phyloP scores from a whole-genome alignment of 2,797 vertebrate genomes.

The Leptoclinus maculatus region DNA sequence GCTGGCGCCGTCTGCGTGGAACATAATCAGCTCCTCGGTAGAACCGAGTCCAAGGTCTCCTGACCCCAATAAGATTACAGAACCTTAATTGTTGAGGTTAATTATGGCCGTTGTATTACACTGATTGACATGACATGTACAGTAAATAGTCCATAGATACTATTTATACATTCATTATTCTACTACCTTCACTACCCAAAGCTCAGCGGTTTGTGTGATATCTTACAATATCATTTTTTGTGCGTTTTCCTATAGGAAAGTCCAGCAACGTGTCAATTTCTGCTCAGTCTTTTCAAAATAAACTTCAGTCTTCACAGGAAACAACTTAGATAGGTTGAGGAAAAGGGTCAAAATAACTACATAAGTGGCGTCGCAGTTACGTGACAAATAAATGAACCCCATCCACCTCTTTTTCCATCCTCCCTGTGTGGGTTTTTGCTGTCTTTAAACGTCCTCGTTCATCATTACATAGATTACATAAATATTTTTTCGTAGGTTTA shows the following conservation, averaged over 20 bases:
- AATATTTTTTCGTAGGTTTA: too few relatives aligned
- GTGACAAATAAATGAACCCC: too few relatives aligned
- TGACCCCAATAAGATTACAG: constrained; percentile 21
- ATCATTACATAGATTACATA: too few relatives aligned
- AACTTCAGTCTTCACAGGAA: not conserved
- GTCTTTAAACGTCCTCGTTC: not conserved
- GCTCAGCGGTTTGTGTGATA: too few relatives aligned
- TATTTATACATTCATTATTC: too few relatives aligned
- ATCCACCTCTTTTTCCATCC: too few relatives aligned
- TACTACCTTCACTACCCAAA: too few relatives aligned
- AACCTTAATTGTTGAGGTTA: constrained; percentile 11
- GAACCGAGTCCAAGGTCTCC: constrained; percentile 20
- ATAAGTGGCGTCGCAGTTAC: not conserved
- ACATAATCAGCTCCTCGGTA: not conserved
- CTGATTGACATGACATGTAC: not conserved
- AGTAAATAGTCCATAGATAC: too few relatives aligned
- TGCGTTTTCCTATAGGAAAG: not conserved
- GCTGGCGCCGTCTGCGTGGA: constrained; percentile 28
- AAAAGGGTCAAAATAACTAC: not conserved
- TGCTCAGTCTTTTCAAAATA: not conserved
- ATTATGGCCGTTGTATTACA: not conserved
- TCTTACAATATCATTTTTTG: not conserved
- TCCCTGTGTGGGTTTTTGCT: not conserved
- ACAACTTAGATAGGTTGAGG: not conserved
- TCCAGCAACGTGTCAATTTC: not conserved